These are phyloP conservation scores for Neodon shergylaensis DNA, from an alignment of 2,113 vertebrate species.

Conservation along the genomic window DNA sequence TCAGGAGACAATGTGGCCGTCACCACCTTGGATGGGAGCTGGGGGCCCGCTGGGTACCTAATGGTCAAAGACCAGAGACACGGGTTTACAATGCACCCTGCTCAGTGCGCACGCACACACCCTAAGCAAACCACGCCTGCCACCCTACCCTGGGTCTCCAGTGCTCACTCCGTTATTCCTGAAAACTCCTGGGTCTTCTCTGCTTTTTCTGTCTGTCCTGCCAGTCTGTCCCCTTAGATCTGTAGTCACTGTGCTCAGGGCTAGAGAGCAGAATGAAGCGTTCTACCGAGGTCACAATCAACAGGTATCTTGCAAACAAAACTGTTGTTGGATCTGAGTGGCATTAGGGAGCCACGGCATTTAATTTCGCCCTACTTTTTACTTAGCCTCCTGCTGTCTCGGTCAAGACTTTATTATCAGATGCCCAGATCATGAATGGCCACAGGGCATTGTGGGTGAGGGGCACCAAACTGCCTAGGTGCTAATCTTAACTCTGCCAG, in stretches of 20 bases:
- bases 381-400: not conserved
- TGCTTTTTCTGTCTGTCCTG: not conserved
- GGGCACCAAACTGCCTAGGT: not conserved
- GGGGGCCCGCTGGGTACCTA: not conserved
- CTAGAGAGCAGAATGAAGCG: not conserved
- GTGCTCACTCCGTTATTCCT: not conserved
- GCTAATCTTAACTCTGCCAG: not conserved
- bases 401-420: not conserved
- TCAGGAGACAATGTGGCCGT: conserved; percentile 20
- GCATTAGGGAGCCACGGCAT: not conserved
- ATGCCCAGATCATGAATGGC: not conserved
- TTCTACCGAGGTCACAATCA: not conserved
- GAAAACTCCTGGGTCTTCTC: conserved; percentile 37
- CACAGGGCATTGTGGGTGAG: not conserved
- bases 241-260: not conserved
- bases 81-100: not conserved
- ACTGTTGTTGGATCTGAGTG: conserved; percentile 1
- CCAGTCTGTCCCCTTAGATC: conserved; percentile 1
- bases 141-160: not conserved
- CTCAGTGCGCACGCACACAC: not conserved
- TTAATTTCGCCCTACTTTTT: not conserved
- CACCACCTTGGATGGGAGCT: not conserved
- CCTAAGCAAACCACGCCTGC: not conserved
- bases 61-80: not conserved
- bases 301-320: not conserved